Evolutionary conservation across 2,888 invertebrate genomes (phyloP), one percentile per base, ranked within the genome.

Genomic region (Yponomeuta plumbellus): DNA sequence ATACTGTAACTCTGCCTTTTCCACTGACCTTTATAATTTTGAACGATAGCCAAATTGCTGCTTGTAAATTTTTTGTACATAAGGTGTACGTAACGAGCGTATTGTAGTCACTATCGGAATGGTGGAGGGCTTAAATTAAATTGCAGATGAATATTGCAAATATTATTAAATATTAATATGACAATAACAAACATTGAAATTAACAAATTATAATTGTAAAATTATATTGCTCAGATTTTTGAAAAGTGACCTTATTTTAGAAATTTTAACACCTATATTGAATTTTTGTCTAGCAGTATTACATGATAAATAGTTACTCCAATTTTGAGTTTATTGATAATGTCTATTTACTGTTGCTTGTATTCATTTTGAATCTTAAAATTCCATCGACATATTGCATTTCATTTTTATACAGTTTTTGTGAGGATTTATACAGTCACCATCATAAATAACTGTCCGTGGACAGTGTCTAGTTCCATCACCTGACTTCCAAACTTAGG

Each of bases 331-430:
- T n/a, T 21, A 11, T 11, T 62, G 40, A 40, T 62, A 40, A 62
- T 63, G 22, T 11, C 23, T 63, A 63, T 63, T 26, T 61, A 63
- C 6, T 22, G 26, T 63, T 63, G 40, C 22, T 52, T 63, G 40
- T 44, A 65, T 65, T 65, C 34, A 56, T 34, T 56, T 65, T 64
- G 52, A 26, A 65, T 57, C 57, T n/a, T 65, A 34, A 59, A 59
- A 65, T 83, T 81, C 79, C 80, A 78, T 78, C 75, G 69, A 77
- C 68, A 72, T 73, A 77, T 77, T 83, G 78, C 76, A 79, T 76
- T 78, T 79, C 70, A 76, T 75, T 11, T 66, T 67, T 65, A 66
- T 70, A 65, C 74, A 70, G 69, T 58, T 66, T 69, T 62, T 66
- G 69, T 68, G 66, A 68, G 61, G 61, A 64, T 66, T 69, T 52